These are phyloP conservation scores for Lagria hirta DNA, from an alignment of 2,888 invertebrate species.

Conservation along the genomic window DNA sequence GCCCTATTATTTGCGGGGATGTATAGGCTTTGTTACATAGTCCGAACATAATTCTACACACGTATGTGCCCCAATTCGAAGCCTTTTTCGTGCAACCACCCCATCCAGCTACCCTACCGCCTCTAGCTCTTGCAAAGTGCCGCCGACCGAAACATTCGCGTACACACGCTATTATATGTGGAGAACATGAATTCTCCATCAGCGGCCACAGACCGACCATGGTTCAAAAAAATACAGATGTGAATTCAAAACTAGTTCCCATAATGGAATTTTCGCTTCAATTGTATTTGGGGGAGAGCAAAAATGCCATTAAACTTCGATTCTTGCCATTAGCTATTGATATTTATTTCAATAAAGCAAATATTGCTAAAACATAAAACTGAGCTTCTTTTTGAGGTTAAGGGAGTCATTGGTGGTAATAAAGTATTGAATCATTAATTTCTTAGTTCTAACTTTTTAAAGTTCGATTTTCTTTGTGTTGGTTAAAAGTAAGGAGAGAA, in stretches of 20 bases:
- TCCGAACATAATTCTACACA: conserved; percentile 33
- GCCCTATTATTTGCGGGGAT: conserved; percentile 33
- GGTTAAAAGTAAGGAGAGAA: background rate
- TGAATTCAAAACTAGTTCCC: conserved; percentile 33
- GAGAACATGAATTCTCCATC: conserved; percentile 46
- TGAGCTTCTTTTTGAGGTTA: too few relatives aligned
- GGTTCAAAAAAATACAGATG: conserved; percentile 34
- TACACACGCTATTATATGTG: conserved; percentile 41
- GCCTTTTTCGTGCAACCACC: too few relatives aligned
- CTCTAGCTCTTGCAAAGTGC: conserved; percentile 35
- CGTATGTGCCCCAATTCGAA: conserved; percentile 30
- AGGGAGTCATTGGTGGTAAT: too few relatives aligned
- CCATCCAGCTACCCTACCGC: conserved; percentile 16
- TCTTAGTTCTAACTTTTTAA: too few relatives aligned
- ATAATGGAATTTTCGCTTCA: conserved; percentile 37
- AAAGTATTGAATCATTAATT: too few relatives aligned
- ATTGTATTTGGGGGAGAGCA: too few relatives aligned
- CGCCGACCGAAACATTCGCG: conserved; percentile 39
- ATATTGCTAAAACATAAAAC: too few relatives aligned
- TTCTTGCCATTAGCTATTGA: too few relatives aligned
- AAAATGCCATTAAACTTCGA: too few relatives aligned
- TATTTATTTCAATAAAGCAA: too few relatives aligned
- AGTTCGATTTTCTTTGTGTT: too few relatives aligned
- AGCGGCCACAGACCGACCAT: conserved; percentile 32
- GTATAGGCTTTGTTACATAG: conserved; percentile 32